These are phyloP conservation scores for Megalopta genalis DNA, from an alignment of 1,140 invertebrate genomes.

Conservation along the genomic window DNA sequence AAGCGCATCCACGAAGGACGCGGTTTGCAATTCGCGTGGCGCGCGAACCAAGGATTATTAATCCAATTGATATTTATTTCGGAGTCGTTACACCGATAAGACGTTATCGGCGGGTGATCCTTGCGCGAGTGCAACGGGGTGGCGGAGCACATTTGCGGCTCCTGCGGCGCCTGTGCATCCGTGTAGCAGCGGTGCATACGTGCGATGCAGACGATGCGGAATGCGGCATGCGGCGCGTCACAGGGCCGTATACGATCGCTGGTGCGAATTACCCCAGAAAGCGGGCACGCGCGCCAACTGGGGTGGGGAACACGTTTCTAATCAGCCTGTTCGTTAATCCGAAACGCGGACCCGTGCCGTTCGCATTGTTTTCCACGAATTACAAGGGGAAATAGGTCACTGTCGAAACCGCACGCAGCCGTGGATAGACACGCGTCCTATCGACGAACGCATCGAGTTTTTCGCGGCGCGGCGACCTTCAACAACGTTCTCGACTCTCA, in stretches of 20 bases:
- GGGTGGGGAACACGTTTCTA: constrained; percentile 28
- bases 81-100: constrained; percentile 11
- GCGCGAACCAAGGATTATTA: no score
- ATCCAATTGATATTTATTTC: constrained; percentile 17
- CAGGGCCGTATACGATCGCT: constrained; percentile 50
- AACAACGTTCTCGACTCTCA: no score
- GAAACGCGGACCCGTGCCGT: constrained; percentile 11
- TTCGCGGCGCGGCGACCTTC: no score
- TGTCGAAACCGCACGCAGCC: no score
- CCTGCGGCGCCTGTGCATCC: constrained; percentile 43
- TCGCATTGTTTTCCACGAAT: constrained; percentile 34
- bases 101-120: constrained; percentile 25
- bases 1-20: no score
- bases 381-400: constrained; percentile 18
- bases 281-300: background rate
- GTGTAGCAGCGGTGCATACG: constrained; percentile 55
- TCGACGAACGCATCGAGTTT: no score
- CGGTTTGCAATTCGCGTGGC: background rate
- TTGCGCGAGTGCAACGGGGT: constrained; percentile 1
- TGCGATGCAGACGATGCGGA: constrained; percentile 63
- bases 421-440: background rate
- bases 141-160: constrained; percentile 24
- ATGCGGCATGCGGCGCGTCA: constrained; percentile 64
- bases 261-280: constrained; percentile 42
- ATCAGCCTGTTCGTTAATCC: constrained; percentile 63